Conservation (phyloP, 2,888 invertebrate species). For the Melinaea marsaeus region DNA sequence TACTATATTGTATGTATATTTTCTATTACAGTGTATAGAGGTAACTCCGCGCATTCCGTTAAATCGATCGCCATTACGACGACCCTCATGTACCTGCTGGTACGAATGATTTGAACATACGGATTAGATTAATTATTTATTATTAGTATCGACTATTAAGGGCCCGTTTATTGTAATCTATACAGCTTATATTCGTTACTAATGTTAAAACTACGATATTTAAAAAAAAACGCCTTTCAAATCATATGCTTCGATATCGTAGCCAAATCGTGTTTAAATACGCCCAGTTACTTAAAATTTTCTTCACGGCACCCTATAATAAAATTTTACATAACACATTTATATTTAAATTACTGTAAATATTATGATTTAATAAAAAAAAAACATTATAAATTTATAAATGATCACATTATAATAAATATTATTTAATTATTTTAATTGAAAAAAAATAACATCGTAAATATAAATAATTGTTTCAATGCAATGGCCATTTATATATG, state of each 20-base stretch:
- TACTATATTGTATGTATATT: slow-evolving; percentile 10
- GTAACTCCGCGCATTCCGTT: slow-evolving; percentile 42
- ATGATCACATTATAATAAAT: slow-evolving; percentile 9
- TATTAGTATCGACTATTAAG: slow-evolving; percentile 44
- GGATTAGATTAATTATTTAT: slow-evolving; percentile 60
- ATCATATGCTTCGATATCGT: not conserved
- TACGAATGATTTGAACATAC: slow-evolving; percentile 61
- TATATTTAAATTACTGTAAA: slow-evolving; percentile 23
- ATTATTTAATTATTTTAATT: slow-evolving; percentile 9
- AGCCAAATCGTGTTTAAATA: not conserved
- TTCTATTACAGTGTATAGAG: slow-evolving; percentile 53
- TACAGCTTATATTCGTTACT: slow-evolving; percentile 7
- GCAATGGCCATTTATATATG: slow-evolving; percentile 21
- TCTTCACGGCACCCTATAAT: not conserved
- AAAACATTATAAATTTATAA: slow-evolving; percentile 15
- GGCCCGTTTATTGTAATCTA: slow-evolving; percentile 11
- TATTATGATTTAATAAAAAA: slow-evolving; percentile 23
- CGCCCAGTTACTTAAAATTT: slow-evolving; percentile 3
- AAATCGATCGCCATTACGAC: slow-evolving; percentile 47
- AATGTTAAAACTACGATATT: not conserved
- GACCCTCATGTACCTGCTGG: slow-evolving; percentile 61
- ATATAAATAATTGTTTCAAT: not conserved
- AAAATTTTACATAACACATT: not conserved
- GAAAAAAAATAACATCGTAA: not conserved
- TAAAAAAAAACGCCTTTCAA: not conserved